Percentiles rank a stretch among this genome's conserved stretches.
Conservation (phyloP, 2,797 vertebrate genomes). For the Poeciliopsis turneri region DNA sequence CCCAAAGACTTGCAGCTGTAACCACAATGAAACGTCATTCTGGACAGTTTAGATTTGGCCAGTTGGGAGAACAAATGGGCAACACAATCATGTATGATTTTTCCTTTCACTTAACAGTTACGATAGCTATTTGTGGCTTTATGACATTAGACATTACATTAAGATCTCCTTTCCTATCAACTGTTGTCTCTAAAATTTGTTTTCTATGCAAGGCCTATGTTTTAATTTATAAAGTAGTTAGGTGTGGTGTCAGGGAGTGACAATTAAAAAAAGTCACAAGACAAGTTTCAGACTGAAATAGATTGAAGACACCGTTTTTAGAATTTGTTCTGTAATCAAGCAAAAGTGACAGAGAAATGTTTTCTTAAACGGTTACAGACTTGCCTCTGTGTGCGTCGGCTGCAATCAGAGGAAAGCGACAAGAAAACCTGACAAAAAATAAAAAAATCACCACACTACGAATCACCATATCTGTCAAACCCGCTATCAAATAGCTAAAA, state of each 20-base stretch:
- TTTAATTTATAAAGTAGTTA: neutral
- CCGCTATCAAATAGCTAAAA: conserved; percentile 26
- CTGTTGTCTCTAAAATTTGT: neutral
- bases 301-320: neutral
- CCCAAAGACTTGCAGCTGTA: neutral
- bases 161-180: neutral
- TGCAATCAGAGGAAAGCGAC: conserved; percentile 49
- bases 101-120: neutral
- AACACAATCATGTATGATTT: neutral
- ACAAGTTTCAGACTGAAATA: neutral
- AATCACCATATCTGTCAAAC: conserved; percentile 42
- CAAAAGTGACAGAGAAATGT: conserved; percentile 15
- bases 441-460: conserved; percentile 38
- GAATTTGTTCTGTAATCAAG: conserved; percentile 30
- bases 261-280: neutral
- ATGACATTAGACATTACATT: neutral
- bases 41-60: neutral
- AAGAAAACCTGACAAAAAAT: conserved; percentile 36
- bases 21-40: neutral
- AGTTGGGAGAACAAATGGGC: neutral
- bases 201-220: neutral
- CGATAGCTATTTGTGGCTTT: neutral
- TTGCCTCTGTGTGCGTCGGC: conserved; percentile 43
- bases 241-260: neutral
- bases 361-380: neutral